phyloP scores from a whole-genome alignment of 1,140 invertebrate species.

The Asbolus verrucosus region DNA sequence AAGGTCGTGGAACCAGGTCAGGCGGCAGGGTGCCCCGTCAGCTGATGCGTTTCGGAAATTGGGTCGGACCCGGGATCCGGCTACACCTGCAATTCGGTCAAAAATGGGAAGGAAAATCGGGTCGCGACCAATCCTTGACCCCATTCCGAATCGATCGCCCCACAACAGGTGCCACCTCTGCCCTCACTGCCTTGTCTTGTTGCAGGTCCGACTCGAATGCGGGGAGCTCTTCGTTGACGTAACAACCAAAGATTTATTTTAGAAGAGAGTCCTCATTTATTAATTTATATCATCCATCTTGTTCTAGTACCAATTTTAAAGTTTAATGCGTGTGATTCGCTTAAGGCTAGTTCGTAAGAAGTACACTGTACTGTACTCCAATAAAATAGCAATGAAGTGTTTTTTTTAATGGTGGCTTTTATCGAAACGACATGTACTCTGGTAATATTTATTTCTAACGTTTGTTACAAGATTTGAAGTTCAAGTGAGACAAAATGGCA shows the following conservation, averaged over 20 bases:
- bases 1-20: slow-evolving; percentile 13
- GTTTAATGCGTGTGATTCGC: slow-evolving; percentile 13
- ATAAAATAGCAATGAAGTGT: slow-evolving; percentile 27
- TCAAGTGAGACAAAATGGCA: slow-evolving; percentile 16
- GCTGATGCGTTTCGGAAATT: slow-evolving; percentile 5
- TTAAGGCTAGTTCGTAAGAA: neutral
- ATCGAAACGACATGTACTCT: neutral
- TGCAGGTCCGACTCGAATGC: slow-evolving; percentile 23
- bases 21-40: neutral
- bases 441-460: slow-evolving; percentile 16
- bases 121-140: slow-evolving; percentile 14
- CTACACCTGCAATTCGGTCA: slow-evolving; percentile 16
- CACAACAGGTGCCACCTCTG: slow-evolving; percentile 15
- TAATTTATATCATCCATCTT: slow-evolving; percentile 27
- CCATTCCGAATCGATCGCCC: neutral
- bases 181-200: neutral
- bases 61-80: slow-evolving; percentile 22
- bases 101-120: neutral
- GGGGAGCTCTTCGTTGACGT: neutral
- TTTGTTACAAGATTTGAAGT: neutral
- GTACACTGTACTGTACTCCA: slow-evolving; percentile 3
- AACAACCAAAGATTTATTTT: slow-evolving; percentile 34
- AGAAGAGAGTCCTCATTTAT: neutral
- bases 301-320: neutral
- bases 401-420: too few relatives aligned